phyloP scores from a whole-genome alignment of 1,140 invertebrate genomes.

The Pseudomyrmex gracilis region DNA sequence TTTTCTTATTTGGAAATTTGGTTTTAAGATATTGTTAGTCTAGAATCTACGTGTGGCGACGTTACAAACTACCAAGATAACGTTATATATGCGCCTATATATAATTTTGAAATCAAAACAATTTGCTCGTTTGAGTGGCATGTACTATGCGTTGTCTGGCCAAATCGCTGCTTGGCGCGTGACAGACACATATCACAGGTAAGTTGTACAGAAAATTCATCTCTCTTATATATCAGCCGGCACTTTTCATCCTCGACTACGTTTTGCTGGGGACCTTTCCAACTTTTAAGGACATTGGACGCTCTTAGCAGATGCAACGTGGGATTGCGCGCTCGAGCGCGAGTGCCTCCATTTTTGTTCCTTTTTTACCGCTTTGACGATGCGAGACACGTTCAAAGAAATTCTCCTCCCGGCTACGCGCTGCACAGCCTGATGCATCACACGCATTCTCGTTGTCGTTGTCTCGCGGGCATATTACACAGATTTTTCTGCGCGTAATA shows the following conservation, averaged over 20 bases:
- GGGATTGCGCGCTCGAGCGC: constrained; percentile 38
- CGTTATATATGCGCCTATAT: neutral
- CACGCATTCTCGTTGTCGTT: constrained; percentile 3
- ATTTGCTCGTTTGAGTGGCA: neutral
- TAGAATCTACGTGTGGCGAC: no score
- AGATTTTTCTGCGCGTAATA: constrained; percentile 12
- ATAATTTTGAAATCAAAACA: no score
- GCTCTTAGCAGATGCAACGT: constrained; percentile 65
- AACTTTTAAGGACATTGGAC: constrained; percentile 51
- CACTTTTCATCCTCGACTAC: constrained; percentile 42
- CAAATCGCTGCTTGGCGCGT: neutral
- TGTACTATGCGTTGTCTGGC: neutral
- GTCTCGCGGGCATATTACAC: neutral
- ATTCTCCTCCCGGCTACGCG: neutral
- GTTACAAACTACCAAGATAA: neutral
- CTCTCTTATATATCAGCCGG: constrained; percentile 13
- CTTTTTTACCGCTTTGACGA: constrained; percentile 39
- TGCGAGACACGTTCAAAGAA: constrained; percentile 40
- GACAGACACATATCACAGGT: constrained; percentile 24
- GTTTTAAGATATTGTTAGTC: no score
- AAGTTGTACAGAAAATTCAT: constrained; percentile 35
- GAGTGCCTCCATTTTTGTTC: constrained; percentile 30
- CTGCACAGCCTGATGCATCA: neutral
- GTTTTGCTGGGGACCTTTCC: constrained; percentile 33
- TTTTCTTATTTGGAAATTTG: no score